Conservation (phyloP, 2,888 invertebrate genomes). For the Aphodius sticticus region DNA sequence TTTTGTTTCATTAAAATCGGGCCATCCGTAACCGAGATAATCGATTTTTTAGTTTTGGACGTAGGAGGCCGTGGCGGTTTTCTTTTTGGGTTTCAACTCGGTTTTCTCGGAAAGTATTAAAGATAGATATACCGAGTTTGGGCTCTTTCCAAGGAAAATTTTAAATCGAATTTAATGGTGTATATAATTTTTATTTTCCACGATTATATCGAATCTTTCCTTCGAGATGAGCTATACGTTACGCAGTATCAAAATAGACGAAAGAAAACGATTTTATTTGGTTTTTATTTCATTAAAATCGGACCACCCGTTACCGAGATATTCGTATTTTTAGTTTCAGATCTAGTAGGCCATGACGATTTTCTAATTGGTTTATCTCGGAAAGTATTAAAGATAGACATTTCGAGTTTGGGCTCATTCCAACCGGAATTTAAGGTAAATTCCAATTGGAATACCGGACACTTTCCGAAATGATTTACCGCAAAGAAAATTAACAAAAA, state of each 20-base stretch:
- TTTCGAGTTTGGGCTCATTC: not conserved
- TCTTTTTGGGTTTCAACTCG: not conserved
- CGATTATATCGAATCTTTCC: too few relatives aligned
- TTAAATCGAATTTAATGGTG: not conserved
- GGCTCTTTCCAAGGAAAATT: not conserved
- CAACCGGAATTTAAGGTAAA: not conserved
- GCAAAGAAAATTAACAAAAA: too few relatives aligned
- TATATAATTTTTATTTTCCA: too few relatives aligned
- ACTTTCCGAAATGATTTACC: too few relatives aligned
- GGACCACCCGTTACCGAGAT: not conserved
- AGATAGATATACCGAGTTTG: not conserved
- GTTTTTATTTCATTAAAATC: not conserved
- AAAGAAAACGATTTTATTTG: not conserved
- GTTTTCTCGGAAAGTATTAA: not conserved
- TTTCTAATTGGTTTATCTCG: not conserved
- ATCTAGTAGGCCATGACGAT: not conserved
- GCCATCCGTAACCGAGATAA: not conserved
- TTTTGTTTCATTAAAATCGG: not conserved
- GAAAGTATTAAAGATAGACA: not conserved
- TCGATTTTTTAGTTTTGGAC: not conserved
- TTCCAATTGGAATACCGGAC: not conserved
- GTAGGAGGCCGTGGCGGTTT: not conserved
- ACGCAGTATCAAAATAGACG: not conserved
- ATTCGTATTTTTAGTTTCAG: not conserved
- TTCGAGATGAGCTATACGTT: too few relatives aligned